Conservation (phyloP, 2,113 vertebrate species). For the Chrysochloris asiatica region DNA sequence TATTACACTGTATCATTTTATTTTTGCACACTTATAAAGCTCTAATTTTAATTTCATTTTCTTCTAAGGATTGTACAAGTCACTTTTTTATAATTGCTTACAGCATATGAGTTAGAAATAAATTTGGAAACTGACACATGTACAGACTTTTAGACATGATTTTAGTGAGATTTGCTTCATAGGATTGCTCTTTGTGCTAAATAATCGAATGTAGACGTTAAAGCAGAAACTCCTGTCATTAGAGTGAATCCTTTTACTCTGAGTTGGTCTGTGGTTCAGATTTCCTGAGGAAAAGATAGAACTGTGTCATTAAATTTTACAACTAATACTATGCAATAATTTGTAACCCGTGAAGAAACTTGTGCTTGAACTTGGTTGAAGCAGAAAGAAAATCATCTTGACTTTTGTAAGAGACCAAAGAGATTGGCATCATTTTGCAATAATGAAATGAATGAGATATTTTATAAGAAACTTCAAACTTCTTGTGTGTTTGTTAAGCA, state of each 20-base stretch:
- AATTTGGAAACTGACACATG: not conserved
- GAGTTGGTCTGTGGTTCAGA: constrained; percentile 6
- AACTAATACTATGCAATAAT: not conserved
- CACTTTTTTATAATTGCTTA: not conserved
- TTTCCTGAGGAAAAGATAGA: not conserved
- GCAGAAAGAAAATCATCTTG: not conserved
- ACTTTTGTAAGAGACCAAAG: not conserved
- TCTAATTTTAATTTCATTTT: constrained; percentile 44
- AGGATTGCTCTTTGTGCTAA: constrained; percentile 42
- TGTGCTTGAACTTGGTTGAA: not conserved
- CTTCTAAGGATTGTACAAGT: not conserved
- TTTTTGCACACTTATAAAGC: not conserved
- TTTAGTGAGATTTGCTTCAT: constrained; percentile 51
- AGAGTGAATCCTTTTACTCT: constrained; percentile 20
- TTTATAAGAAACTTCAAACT: not conserved
- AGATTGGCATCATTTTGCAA: not conserved
- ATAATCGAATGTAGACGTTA: constrained; percentile 51
- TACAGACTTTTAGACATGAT: constrained; percentile 20
- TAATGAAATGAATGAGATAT: not conserved
- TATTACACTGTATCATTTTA: not conserved
- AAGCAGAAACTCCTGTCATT: constrained; percentile 53
- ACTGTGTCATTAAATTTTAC: constrained; percentile 5
- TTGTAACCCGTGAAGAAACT: not conserved
- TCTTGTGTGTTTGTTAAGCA: no score
- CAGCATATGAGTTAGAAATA: constrained; percentile 5